These are phyloP conservation scores for Enteromius unitaeniatus DNA, from an alignment of 2,797 vertebrate species.

Conservation along the genomic window DNA sequence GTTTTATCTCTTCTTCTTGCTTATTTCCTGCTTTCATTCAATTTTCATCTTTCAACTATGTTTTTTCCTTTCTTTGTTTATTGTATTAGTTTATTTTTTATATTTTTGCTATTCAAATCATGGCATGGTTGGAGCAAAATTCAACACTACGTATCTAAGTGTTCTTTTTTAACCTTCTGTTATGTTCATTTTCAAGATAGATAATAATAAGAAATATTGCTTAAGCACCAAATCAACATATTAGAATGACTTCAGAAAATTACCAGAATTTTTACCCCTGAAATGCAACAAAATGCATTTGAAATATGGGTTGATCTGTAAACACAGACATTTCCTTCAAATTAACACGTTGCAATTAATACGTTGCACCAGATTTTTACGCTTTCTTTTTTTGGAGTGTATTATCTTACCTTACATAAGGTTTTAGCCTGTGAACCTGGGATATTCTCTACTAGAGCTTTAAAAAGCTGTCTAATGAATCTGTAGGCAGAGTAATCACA, in stretches of 20 bases:
- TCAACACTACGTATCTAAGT: no score
- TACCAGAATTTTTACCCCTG: neutral
- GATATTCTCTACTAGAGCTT: neutral
- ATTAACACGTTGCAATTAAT: neutral
- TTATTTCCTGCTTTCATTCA: neutral
- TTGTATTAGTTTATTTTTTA: no score
- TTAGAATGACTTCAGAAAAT: neutral
- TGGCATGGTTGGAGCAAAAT: no score
- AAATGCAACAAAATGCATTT: neutral
- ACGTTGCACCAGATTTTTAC: neutral
- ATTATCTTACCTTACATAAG: neutral
- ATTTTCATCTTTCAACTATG: neutral
- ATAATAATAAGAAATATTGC: neutral
- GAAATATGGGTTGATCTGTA: neutral
- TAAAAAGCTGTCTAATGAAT: neutral
- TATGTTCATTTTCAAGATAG: neutral
- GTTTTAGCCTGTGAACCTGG: neutral
- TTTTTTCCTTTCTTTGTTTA: no score
- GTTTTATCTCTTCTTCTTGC: neutral
- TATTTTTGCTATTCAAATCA: no score
- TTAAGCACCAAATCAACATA: neutral
- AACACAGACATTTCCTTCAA: neutral
- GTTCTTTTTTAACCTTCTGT: no score
- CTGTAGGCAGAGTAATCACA: constrained; percentile 10
- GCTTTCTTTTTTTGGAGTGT: neutral